These are phyloP conservation scores for Sprattus sprattus DNA, from an alignment of 2,113 vertebrate species.

Conservation along the genomic window DNA sequence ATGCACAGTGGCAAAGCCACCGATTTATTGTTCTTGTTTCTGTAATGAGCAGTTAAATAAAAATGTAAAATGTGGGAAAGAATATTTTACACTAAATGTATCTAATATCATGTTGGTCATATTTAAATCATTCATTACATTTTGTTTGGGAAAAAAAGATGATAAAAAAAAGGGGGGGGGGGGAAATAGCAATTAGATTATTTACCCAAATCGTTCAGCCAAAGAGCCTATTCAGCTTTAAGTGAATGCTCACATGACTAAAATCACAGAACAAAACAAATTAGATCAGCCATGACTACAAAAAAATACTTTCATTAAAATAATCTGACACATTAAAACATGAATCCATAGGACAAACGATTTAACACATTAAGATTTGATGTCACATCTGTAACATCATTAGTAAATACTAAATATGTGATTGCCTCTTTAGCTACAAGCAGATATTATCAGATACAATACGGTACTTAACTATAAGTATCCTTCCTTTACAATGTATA, in stretches of 20 bases:
- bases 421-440: slow-evolving; percentile 3
- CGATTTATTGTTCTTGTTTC: no score
- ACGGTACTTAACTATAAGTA: background rate
- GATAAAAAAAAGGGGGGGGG: no score
- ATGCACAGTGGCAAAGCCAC: no score
- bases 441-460: slow-evolving; percentile 6
- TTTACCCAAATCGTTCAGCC: no score
- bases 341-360: slow-evolving; percentile 1
- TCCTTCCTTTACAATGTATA: background rate
- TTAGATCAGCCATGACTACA: background rate
- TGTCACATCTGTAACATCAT: background rate
- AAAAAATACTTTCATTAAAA: slow-evolving; percentile 8
- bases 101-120: no score
- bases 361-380: slow-evolving; percentile 4
- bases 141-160: no score
- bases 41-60: no score
- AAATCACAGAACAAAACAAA: background rate
- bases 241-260: background rate
- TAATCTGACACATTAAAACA: slow-evolving; percentile 3
- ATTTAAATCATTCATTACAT: no score
- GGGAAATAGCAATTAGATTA: no score
- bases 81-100: no score
- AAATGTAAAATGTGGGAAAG: no score
- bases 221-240: background rate
- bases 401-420: background rate